Evolutionary conservation across 2,113 vertebrate genomes (phyloP), one percentile per base, ranked within the genome.

Genomic region (Chlamydotis undulata): DNA sequence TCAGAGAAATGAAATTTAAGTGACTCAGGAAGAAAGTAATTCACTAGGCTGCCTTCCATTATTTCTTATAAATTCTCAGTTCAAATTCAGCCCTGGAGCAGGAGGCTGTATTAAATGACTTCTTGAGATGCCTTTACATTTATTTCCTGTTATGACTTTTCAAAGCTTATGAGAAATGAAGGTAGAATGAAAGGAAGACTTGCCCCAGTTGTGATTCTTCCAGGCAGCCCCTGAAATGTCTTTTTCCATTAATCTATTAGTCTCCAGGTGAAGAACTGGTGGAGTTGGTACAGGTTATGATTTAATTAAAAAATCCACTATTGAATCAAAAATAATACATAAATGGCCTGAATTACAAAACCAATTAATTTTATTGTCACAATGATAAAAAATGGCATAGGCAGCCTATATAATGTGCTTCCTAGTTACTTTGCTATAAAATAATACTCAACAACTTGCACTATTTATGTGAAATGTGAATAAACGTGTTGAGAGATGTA

Each of bases 101-200:
- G 86, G n/a, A 87, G 29, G 39, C 35, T 68, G 69, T 49, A 94
- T 95, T 96, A 96, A 92, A 92, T 68, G 39, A 78, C 89, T 95
- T 96, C 80, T 73, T 95, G 73, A 94, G 80, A 92, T 94, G 83
- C 77, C 63, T 94, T 89, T 97, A 89, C 69, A 49, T 95, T 92
- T 95, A 94, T 97, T 96, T 96, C 93, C 94, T 96, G 93, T 94
- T 83, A 82, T 57, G 80, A 74, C 35, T 94, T 94, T 91, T 81
- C 60, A 87, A 90, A 87, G 63, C 7, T 93, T 90, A 89, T 67
- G 35, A 95, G 83, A 91, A 81, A 95, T 82, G 31, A 91, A 87
- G 64, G 56, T 63, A 70, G 68, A 87, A 89, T 84, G 83, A 94
- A 92, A 91, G 35, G 65, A 97, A 92, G 2, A 22, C 4, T 84